Conservation (phyloP, 1,140 invertebrate genomes). For the Drosophila asahinai region DNA sequence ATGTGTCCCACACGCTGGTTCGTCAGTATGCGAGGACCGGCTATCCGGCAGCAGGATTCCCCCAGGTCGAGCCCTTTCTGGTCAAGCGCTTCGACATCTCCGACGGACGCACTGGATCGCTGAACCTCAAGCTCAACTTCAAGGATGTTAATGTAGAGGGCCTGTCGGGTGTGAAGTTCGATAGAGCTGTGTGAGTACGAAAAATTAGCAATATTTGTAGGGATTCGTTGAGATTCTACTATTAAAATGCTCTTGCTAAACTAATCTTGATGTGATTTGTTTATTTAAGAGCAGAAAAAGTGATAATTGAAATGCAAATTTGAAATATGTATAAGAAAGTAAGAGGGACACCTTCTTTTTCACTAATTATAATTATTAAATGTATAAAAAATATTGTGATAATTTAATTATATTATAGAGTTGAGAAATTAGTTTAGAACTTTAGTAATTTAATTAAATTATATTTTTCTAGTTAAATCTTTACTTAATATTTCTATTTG, state of each 20-base stretch:
- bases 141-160: slow-evolving; percentile 77
- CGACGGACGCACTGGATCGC: slow-evolving; percentile 72
- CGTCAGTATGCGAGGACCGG: slow-evolving; percentile 66
- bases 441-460: too few species aligned
- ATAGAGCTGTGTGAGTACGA: slow-evolving; percentile 77
- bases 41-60: slow-evolving; percentile 69
- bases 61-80: slow-evolving; percentile 74
- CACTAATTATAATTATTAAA: too few species aligned
- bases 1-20: slow-evolving; percentile 61
- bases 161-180: slow-evolving; percentile 79
- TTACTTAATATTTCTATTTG: neutral
- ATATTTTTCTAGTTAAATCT: neutral
- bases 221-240: neutral
- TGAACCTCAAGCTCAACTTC: slow-evolving; percentile 78
- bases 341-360: too few species aligned
- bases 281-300: neutral
- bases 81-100: slow-evolving; percentile 77
- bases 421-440: too few species aligned
- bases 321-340: neutral
- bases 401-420: neutral
- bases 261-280: neutral
- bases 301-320: neutral
- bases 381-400: neutral
- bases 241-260: too few species aligned
- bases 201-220: neutral